Evolutionary conservation across 2,888 invertebrate species (phyloP), one percentile per base, ranked within the genome.

Genomic region (Linnaemya vulpina): DNA sequence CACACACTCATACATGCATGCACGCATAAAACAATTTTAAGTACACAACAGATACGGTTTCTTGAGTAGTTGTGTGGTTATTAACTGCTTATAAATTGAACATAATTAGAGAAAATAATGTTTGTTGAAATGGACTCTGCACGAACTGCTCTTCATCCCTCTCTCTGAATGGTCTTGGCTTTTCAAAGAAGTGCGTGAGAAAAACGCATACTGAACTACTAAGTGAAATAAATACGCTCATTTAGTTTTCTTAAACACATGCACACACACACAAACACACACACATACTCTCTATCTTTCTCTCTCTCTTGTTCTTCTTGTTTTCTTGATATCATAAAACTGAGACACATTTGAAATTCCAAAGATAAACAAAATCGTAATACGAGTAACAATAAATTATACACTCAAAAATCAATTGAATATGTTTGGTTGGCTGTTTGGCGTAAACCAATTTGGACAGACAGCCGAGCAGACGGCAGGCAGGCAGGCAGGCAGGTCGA

Each of bases 151-250:
- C 49, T 74, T 38, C 60, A 51, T 30, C 35, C 20, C 58, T 55
- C 71, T 25, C 46, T 65, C 30, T 43, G 1, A 3, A 13, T 1
- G 11, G n/a, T n/a, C 60, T 49, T 17, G 4, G 10, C n/a, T 46
- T 49, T 30, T 25, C 15, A 62, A 51, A 74, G 63, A 74, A 53
- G 74, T 63, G 74, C 62, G 74, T 74, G 63, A 74, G 63, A 75
- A 75, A 75, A 75, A 17, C 53, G 53, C 46, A 75, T 17, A 25
- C 25, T 13, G n/a, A 71, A 30, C 9, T 2, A 49, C 25, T 17
- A 22, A 5, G 13, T 22, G 11, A 8, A 60, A 8, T 8, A 25
- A 13, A 20, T 17, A 35, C 25, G 15, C 49, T 35, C 35, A 17
- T 35, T 30, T 15, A 73, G 43, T 25, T n/a, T n/a, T n/a, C n/a